Evolutionary conservation across 2,888 invertebrate genomes (phyloP), one percentile per base, ranked within the genome.

Genomic region (Sarcophaga rosellei): DNA sequence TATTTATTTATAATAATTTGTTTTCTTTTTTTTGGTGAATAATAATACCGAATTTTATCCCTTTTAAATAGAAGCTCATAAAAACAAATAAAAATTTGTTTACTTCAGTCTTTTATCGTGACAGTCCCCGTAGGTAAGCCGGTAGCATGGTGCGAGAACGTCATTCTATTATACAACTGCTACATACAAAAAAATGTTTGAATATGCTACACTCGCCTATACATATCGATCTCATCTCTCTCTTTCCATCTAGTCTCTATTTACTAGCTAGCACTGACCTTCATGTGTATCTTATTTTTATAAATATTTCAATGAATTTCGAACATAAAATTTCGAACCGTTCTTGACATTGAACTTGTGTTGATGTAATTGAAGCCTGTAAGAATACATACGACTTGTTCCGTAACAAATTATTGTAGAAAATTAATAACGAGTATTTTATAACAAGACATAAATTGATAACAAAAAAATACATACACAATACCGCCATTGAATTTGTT

Each of bases 261-360:
- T 45, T 15, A 11, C 21, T 15, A 47, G 68, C 21, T 15, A 47
- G 68, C 69, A 53, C 35, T 57, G 70, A 72, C 57, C 53, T 72
- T 72, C 57, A 57, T 72, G 23, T 57, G 23, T 57, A n/a, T 72
- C 35, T 35, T n/a, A 72, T 25, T 57, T 57, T 70, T 70, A n/a
- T 53, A 2, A 53, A 70, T 70, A 53, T 23, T 70, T 35, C 17
- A n/a, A 70, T 53, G 53, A 25, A 4, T 53, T n/a, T 72, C 35
- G 4, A 53, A 23, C n/a, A 69, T 17, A 57, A 70, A 70, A 15
- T 53, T n/a, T 35, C 10, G 2, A 47, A 53, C n/a, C 17, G n/a
- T n/a, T 57, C 53, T 25, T 57, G 25, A 57, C 53, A 53, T 47
- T 70, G 25, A 25, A 57, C 53, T 23, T 53, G 17, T 10, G 53